Evolutionary conservation across 2,888 invertebrate species (phyloP), one percentile per base, ranked within the genome.

Genomic region (Aspidiotus destructor): DNA sequence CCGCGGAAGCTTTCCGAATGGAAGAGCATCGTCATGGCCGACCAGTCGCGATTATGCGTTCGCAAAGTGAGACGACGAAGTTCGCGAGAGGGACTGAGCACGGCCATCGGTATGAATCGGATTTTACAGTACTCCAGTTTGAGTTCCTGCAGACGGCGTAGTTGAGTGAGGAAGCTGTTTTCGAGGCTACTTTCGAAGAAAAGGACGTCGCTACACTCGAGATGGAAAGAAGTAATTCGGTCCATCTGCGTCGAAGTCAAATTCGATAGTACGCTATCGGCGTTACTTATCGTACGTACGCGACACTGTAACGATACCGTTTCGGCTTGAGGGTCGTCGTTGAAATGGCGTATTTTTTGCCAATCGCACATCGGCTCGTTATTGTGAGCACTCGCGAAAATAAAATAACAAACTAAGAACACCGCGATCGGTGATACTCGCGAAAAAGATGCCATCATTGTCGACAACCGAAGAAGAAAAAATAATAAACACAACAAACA

Each of bases 61-160:
- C 87, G 83, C 73, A 95, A 84, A 69, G 92, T 90, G 73, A 95
- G 82, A 80, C 91, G 91, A 73, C 88, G 81, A 70, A 95, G 82
- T 77, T 91, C 88, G 74, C 85, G 81, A 71, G 94, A 81, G 13
- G 92, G 92, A 71, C 84, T 83, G 70, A 95, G 82, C 61, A 90
- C 87, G 72, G 87, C 87, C 60, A 87, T 83, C 72, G 89, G 88
- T 84, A 92, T 86, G 78, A 87, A 84, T 73, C 86, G 86, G 77
- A 94, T 81, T 81, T 92, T 92, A 81, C 93, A 93, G 78, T 89
- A 87, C 78, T 89, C 88, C 75, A 93, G 81, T 76, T 86, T 85
- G 74, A 93, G 81, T 76, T 89, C 88, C 76, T 88, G 84, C 72
- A 93, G 81, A 75, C 88, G 85, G 63, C 72, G 68, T 63, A 72